Conservation (phyloP, 2,888 invertebrate species). For the Papilio gigon region DNA sequence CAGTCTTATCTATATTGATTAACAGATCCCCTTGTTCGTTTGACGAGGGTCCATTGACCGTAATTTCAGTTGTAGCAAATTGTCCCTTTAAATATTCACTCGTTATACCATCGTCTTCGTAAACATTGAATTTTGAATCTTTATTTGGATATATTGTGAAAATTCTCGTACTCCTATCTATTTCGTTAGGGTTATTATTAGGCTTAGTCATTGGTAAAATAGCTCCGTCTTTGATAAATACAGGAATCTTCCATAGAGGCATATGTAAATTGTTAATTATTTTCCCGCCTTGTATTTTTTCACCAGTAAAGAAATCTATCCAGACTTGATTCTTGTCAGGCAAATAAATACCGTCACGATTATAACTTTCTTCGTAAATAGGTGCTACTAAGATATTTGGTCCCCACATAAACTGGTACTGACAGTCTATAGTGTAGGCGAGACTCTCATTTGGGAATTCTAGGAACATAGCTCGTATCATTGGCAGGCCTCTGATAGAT, state of each 20-base stretch:
- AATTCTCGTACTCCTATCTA: conserved; percentile 62
- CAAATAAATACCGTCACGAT: conserved; percentile 67
- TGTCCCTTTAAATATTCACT: conserved; percentile 59
- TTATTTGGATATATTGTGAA: conserved; percentile 68
- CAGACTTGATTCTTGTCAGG: conserved; percentile 67
- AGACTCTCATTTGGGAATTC: conserved; percentile 65
- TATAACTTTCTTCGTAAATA: conserved; percentile 60
- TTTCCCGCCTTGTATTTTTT: conserved; percentile 73
- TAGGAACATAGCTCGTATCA: conserved; percentile 75
- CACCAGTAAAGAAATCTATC: conserved; percentile 72
- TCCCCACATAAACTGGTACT: conserved; percentile 79
- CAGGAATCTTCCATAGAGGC: conserved; percentile 74
- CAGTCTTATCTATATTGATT: conserved; percentile 62
- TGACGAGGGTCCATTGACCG: conserved; percentile 54
- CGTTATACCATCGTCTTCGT: conserved; percentile 74
- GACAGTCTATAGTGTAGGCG: conserved; percentile 67
- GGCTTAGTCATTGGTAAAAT: conserved; percentile 72
- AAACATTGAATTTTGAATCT: conserved; percentile 59
- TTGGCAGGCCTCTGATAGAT: conserved; percentile 65
- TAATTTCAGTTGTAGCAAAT: conserved; percentile 61
- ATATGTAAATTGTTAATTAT: conserved; percentile 63
- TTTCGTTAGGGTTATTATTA: conserved; percentile 70
- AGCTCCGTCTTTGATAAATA: conserved; percentile 72
- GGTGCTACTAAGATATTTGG: conserved; percentile 73
- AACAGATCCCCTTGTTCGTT: conserved; percentile 57